phyloP scores from a whole-genome alignment of 2,888 invertebrate genomes.

The Acanthoscelides obtectus region DNA sequence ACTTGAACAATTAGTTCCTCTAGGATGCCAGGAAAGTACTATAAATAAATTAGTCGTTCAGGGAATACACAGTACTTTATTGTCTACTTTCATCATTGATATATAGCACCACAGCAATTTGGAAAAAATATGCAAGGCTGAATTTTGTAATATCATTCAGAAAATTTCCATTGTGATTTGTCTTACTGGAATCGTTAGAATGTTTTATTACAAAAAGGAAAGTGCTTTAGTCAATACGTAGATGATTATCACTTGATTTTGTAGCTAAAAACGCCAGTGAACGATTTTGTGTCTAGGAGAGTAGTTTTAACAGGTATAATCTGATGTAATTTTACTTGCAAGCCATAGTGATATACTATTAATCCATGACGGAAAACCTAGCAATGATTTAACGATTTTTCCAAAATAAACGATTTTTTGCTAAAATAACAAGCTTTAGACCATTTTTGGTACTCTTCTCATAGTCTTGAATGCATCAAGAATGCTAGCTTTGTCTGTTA shows the following conservation, averaged over 20 bases:
- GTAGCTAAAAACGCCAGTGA: slow-evolving; percentile 35
- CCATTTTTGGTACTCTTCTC: background rate
- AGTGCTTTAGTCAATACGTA: background rate
- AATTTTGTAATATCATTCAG: too few species aligned
- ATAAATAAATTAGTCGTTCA: background rate
- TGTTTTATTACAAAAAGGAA: too few species aligned
- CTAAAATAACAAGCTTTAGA: slow-evolving; percentile 1
- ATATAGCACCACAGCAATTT: too few species aligned
- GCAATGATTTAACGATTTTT: background rate
- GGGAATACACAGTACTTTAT: too few species aligned
- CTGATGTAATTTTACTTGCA: slow-evolving; percentile 44
- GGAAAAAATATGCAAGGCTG: too few species aligned
- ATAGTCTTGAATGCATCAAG: background rate
- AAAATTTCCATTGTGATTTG: too few species aligned
- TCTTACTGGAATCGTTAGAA: too few species aligned
- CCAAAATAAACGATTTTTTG: background rate
- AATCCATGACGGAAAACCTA: slow-evolving; percentile 27
- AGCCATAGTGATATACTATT: slow-evolving; percentile 41
- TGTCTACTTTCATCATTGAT: too few species aligned
- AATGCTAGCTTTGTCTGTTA: background rate
- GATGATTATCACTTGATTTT: slow-evolving; percentile 1
- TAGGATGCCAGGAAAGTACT: background rate
- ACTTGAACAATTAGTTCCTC: background rate
- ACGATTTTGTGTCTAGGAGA: slow-evolving; percentile 44
- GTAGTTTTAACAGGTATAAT: slow-evolving; percentile 44